Evolutionary conservation across 1,140 invertebrate species (phyloP), one percentile per base, ranked within the genome.

Genomic region (Batillaria attramentaria): DNA sequence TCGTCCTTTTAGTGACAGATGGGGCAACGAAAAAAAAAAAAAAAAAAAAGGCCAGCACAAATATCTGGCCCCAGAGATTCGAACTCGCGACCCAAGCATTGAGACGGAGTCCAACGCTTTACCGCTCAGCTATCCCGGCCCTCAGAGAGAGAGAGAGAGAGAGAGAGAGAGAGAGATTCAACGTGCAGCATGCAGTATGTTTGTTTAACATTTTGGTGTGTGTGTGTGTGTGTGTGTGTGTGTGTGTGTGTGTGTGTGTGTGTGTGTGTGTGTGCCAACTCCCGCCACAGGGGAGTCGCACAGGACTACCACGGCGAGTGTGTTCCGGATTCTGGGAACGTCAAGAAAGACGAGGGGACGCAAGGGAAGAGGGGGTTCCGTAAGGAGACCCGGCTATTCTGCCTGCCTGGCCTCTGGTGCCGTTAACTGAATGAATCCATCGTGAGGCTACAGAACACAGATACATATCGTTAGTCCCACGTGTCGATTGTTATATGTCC

Each of bases 231-330:
- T 6, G 24, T n/a, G 65, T 66, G 65, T n/a, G 33, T 4, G 31
- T 66, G 62, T 66, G 62, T 66, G 62, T 66, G 62, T 33, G 62
- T 66, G 62, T 8, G 62, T 66, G 62, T 33, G 31, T 33, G 13
- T 66, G 62, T 66, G 31, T 66, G 62, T 33, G 62, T 66, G 31
- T 66, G 62, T 33, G 62, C 37, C n/a, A n/a, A n/a, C n/a, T n/a
- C n/a, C n/a, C n/a, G n/a, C n/a, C n/a, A n/a, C n/a, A n/a, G n/a
- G n/a, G n/a, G n/a, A n/a, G n/a, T n/a, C n/a, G n/a, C n/a, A n/a
- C n/a, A n/a, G n/a, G 31, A 35, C 31, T 66, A 35, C 33, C 31
- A 33, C 13, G 3, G 62, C 10, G 62, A 6, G 62, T 65, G 62
- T 65, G 62, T 65, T 28, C 37, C 31, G 33, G 62, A 4, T 31